phyloP scores from a whole-genome alignment of 2,888 invertebrate genomes.

The Ditylenchus weischeri region DNA sequence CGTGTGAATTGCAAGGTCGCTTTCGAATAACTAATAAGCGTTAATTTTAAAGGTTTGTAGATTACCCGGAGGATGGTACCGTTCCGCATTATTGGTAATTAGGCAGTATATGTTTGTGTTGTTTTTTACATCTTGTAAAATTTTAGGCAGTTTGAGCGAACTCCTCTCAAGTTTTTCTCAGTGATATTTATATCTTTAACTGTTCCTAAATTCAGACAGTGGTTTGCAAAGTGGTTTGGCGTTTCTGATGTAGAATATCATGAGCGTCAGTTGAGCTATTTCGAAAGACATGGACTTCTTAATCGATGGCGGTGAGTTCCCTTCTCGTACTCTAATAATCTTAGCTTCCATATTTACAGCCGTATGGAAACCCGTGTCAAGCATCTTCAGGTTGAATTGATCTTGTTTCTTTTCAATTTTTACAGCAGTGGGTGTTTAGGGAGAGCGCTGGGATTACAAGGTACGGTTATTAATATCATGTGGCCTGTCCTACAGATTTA shows the following conservation, averaged over 20 bases:
- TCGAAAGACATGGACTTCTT: slow-evolving; percentile 48
- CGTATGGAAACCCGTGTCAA: slow-evolving; percentile 53
- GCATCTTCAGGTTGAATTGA: slow-evolving; percentile 46
- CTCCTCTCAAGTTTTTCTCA: too few relatives aligned
- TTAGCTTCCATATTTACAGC: slow-evolving; percentile 26
- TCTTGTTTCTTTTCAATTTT: not conserved
- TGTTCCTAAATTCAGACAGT: slow-evolving; percentile 35
- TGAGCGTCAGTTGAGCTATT: slow-evolving; percentile 52
- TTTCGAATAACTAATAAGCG: not conserved
- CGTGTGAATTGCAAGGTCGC: slow-evolving; percentile 5
- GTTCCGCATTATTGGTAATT: slow-evolving; percentile 56
- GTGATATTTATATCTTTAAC: too few relatives aligned
- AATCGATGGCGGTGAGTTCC: slow-evolving; percentile 47
- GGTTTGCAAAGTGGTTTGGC: slow-evolving; percentile 49
- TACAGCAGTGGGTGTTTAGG: not conserved
- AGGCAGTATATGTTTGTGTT: slow-evolving; percentile 42
- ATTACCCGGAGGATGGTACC: slow-evolving; percentile 51
- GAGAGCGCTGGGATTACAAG: slow-evolving; percentile 55
- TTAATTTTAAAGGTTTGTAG: slow-evolving; percentile 16
- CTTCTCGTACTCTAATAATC: not conserved
- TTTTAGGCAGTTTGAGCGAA: too few relatives aligned
- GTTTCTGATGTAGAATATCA: slow-evolving; percentile 37
- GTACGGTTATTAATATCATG: slow-evolving; percentile 34
- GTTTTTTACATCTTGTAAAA: too few relatives aligned
- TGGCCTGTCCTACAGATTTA: too few relatives aligned